Conservation (phyloP, 37 sponge, comb jelly and placozoan species). For the Spongilla lacustris region DNA sequence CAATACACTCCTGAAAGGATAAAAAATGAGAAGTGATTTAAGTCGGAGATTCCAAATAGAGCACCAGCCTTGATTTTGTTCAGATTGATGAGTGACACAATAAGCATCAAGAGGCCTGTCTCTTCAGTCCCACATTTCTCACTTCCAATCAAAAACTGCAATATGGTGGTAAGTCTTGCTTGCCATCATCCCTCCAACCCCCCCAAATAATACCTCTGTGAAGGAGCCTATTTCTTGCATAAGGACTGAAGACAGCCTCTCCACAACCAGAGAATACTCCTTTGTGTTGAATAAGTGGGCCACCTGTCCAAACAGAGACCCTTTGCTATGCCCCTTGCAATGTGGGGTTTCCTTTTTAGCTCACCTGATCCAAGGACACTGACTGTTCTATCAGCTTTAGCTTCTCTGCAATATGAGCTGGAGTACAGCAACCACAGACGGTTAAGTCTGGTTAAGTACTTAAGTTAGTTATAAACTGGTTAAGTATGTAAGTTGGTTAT, state of each 20-base stretch:
- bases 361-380: constrained; percentile 24
- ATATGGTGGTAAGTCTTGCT: neutral
- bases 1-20: constrained; percentile 16
- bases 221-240: constrained; percentile 17
- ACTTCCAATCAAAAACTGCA: constrained; percentile 56
- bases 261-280: constrained; percentile 16
- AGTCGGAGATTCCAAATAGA: neutral
- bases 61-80: neutral
- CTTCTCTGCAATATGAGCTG: constrained; percentile 21
- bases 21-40: neutral
- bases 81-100: constrained; percentile 34
- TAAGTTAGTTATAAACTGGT: too few species aligned
- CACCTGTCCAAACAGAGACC: neutral
- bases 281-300: constrained; percentile 1
- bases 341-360: neutral
- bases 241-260: constrained; percentile 26
- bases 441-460: too few species aligned
- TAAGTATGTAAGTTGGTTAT: too few species aligned
- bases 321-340: too few species aligned
- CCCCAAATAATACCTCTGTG: constrained; percentile 24
- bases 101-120: constrained; percentile 28
- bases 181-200: neutral
- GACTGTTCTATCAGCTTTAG: constrained; percentile 42
- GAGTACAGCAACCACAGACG: neutral
- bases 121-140: neutral